Percentiles rank a stretch among this genome's conserved stretches.
These are phyloP conservation scores for Phenganax subtilis DNA, from an alignment of 92 coral and sea anemone species.

Conservation along the genomic window DNA sequence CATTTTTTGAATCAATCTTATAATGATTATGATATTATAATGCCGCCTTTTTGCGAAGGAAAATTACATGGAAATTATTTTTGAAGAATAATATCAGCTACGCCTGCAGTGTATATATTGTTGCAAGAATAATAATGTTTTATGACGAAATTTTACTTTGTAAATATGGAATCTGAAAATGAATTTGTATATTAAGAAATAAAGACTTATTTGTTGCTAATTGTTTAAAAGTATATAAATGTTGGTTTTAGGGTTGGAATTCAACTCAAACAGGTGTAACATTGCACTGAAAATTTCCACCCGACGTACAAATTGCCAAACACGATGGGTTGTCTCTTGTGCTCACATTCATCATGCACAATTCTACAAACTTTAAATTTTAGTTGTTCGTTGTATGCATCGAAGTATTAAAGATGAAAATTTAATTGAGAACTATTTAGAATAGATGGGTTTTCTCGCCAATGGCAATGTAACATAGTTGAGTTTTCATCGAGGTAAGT, in stretches of 20 bases:
- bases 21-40: conserved; percentile 16
- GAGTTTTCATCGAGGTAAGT: no score
- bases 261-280: background rate
- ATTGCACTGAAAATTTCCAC: background rate
- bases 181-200: background rate
- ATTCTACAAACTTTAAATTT: background rate
- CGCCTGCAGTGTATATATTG: background rate
- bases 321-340: background rate
- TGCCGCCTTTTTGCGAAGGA: conserved; percentile 7
- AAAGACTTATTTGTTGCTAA: background rate
- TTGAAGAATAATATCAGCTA: background rate
- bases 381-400: background rate
- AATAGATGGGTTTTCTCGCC: no score
- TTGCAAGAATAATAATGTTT: background rate
- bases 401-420: no score
- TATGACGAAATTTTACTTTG: conserved; percentile 7
- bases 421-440: no score
- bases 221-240: background rate
- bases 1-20: background rate
- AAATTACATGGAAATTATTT: conserved; percentile 5
- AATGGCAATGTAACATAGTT: no score
- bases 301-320: background rate
- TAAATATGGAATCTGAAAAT: background rate
- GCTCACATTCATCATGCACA: background rate
- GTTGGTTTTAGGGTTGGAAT: background rate